Conservation (phyloP, 2,113 vertebrate genomes). For the Steatornis caripensis region DNA sequence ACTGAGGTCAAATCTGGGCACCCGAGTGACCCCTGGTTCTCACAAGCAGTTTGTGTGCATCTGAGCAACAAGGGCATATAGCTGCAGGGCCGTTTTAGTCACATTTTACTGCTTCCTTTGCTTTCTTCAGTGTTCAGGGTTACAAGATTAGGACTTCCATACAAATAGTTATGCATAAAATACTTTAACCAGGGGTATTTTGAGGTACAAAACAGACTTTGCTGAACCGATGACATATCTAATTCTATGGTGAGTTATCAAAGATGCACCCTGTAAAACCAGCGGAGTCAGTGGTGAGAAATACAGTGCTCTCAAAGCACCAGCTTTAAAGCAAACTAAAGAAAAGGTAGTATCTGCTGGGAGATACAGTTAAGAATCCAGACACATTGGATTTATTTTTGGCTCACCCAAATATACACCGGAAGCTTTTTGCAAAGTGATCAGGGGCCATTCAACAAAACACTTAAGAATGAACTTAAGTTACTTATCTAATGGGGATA, state of each 20-base stretch:
- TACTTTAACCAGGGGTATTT: background rate
- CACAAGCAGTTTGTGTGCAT: background rate
- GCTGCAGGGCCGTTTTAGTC: background rate
- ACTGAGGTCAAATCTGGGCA: background rate
- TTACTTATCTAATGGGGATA: background rate
- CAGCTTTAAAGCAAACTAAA: background rate
- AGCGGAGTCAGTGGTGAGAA: background rate
- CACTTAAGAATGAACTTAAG: constrained; percentile 1
- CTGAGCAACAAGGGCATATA: background rate
- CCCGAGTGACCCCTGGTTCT: background rate
- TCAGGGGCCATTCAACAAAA: constrained; percentile 26
- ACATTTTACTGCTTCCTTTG: background rate
- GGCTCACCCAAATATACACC: background rate
- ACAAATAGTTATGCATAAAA: background rate
- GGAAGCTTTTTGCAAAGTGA: constrained; percentile 7
- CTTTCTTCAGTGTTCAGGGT: background rate
- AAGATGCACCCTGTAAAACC: background rate
- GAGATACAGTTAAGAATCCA: background rate
- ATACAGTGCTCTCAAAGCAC: background rate
- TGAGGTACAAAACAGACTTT: background rate
- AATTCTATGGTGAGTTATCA: background rate
- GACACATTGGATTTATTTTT: constrained; percentile 24
- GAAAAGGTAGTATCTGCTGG: background rate
- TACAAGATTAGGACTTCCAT: background rate
- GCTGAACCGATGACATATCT: background rate